These are phyloP conservation scores for Clepsis dumicolana DNA, from an alignment of 2,888 invertebrate genomes.

Conservation along the genomic window DNA sequence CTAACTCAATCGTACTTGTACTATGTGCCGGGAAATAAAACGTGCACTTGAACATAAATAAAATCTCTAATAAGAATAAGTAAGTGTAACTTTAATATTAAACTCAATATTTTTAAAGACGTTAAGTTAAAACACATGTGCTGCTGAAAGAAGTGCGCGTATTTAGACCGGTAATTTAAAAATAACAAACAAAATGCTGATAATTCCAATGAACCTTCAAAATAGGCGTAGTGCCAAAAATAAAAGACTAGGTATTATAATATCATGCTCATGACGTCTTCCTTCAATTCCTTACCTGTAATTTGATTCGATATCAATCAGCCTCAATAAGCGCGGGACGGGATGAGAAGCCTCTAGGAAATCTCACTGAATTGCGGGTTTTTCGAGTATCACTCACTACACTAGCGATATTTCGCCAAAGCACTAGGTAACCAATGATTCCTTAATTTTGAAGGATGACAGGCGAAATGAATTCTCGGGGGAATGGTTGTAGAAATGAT, in stretches of 20 bases:
- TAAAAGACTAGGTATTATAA: constrained; percentile 10
- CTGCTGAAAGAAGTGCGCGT: constrained; percentile 24
- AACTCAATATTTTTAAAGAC: background rate
- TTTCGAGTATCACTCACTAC: constrained; percentile 45
- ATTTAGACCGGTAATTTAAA: constrained; percentile 30
- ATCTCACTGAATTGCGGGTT: constrained; percentile 63
- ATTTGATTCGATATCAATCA: constrained; percentile 63
- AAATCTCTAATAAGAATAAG: background rate
- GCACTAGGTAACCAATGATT: constrained; percentile 53
- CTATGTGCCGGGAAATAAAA: constrained; percentile 1
- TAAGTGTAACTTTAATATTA: background rate
- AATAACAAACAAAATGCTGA: constrained; percentile 26
- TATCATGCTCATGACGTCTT: constrained; percentile 27
- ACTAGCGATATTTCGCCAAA: constrained; percentile 48
- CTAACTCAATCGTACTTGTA: constrained; percentile 50
- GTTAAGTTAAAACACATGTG: constrained; percentile 5
- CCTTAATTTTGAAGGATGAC: constrained; percentile 44
- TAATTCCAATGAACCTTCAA: constrained; percentile 15
- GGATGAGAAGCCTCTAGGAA: constrained; percentile 57
- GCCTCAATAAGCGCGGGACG: constrained; percentile 64
- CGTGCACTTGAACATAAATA: background rate
- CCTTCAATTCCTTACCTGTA: constrained; percentile 65
- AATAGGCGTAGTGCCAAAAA: constrained; percentile 17
- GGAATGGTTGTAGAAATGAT: constrained; percentile 44
- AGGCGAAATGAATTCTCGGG: constrained; percentile 51